phyloP scores from a whole-genome alignment of 2,888 invertebrate species.

The Amphiduros pacificus region DNA sequence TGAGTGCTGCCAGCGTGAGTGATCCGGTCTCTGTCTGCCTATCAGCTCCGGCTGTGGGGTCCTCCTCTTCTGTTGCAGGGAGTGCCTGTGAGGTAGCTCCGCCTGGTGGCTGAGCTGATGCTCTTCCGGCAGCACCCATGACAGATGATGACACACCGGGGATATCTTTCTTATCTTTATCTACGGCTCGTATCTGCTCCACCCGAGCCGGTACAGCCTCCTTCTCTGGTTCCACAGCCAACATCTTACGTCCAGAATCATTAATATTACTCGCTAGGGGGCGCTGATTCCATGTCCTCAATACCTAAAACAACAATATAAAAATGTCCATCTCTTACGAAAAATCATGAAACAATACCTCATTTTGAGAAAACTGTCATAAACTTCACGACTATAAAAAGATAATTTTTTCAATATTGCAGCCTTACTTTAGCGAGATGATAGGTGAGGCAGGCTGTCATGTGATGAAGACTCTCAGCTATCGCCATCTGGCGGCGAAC shows the following conservation, averaged over 20 bases:
- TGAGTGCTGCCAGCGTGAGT: constrained; percentile 36
- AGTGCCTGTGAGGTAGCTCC: background rate
- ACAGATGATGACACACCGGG: no score
- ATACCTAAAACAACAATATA: constrained; percentile 33
- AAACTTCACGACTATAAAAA: no score
- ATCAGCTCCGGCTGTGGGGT: background rate
- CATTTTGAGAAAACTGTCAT: no score
- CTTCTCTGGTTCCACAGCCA: constrained; percentile 32
- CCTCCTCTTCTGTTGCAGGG: background rate
- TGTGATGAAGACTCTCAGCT: constrained; percentile 56
- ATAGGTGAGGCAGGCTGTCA: constrained; percentile 57
- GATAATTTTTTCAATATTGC: no score
- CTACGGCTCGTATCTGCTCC: no score
- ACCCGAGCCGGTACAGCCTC: constrained; percentile 1
- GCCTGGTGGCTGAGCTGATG: background rate
- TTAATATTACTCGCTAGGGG: constrained; percentile 48
- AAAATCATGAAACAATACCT: no score
- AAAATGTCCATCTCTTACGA: background rate
- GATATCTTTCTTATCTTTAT: no score
- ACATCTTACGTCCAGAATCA: constrained; percentile 49
- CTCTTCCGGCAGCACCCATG: no score
- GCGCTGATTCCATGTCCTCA: constrained; percentile 55
- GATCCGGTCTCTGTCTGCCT: constrained; percentile 23
- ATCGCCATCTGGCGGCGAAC: constrained; percentile 47
- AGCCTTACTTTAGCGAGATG: constrained; percentile 56